Conservation (phyloP, 2,113 vertebrate species). For the Platichthys stellatus region DNA sequence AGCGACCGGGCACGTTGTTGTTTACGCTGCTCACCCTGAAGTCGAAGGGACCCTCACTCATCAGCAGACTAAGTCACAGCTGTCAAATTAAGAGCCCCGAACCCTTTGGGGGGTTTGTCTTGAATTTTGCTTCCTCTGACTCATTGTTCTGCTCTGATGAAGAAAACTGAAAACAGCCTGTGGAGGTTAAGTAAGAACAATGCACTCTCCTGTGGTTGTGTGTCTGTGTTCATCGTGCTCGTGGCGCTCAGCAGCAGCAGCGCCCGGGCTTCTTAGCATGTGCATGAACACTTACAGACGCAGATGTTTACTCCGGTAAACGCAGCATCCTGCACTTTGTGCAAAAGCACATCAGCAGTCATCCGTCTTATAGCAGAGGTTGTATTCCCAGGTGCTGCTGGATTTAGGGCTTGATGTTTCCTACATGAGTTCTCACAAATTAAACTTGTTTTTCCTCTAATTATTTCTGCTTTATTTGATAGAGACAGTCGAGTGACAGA, state of each 20-base stretch:
- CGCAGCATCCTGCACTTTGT: background rate
- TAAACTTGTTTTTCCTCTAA: background rate
- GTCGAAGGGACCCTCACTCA: slow-evolving; percentile 37
- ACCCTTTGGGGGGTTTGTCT: slow-evolving; percentile 14
- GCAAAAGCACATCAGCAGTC: background rate
- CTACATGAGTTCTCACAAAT: background rate
- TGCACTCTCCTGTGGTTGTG: background rate
- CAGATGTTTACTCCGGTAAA: background rate
- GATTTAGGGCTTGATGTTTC: background rate
- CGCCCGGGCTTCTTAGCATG: background rate
- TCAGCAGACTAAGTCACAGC: slow-evolving; percentile 54
- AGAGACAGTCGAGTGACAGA: background rate
- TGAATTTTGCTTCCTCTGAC: slow-evolving; percentile 20
- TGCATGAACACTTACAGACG: background rate
- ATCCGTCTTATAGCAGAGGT: background rate
- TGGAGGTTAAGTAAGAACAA: background rate
- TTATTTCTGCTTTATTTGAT: background rate
- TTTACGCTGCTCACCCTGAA: slow-evolving; percentile 48
- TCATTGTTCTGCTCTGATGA: slow-evolving; percentile 27
- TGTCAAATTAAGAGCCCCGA: slow-evolving; percentile 33
- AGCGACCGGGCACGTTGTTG: background rate
- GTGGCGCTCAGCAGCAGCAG: background rate
- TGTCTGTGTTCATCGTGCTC: background rate
- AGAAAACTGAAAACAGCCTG: slow-evolving; percentile 3
- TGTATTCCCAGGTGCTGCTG: background rate